Evolutionary conservation across 2,113 vertebrate species (phyloP).

Genomic region (Dendropsophus ebraccatus): DNA sequence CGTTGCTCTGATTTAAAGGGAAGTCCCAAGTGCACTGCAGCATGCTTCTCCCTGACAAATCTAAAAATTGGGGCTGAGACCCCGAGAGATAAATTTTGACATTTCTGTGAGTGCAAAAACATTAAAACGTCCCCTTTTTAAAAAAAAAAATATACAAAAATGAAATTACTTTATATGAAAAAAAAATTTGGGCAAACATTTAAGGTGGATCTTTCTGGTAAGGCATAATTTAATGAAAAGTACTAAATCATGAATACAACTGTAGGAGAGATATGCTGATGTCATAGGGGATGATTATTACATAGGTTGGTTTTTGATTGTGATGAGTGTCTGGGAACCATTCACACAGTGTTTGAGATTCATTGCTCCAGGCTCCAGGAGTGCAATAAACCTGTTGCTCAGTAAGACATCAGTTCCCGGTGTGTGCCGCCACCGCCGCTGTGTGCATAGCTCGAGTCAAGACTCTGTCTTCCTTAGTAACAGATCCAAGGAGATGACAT

Average conservation of each 20-base stretch:
- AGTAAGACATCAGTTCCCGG: not conserved
- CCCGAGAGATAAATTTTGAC: too few relatives aligned
- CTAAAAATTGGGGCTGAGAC: too few relatives aligned
- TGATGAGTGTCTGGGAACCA: not conserved
- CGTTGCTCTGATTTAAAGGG: too few relatives aligned
- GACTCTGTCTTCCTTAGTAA: conserved; percentile 29
- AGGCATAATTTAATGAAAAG: not conserved
- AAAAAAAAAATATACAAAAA: too few relatives aligned
- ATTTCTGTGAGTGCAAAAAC: too few relatives aligned
- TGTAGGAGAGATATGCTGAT: not conserved
- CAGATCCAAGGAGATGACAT: conserved; percentile 23
- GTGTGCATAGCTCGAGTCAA: not conserved
- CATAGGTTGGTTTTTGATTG: not conserved
- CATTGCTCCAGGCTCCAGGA: not conserved
- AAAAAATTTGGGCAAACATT: too few relatives aligned
- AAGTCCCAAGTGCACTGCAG: too few relatives aligned
- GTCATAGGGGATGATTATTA: not conserved
- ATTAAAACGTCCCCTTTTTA: too few relatives aligned
- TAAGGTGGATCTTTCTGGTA: not conserved
- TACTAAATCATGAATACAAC: not conserved
- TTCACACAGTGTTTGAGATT: not conserved
- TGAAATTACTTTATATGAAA: too few relatives aligned
- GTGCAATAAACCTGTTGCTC: conserved; percentile 5
- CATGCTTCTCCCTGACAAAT: too few relatives aligned
- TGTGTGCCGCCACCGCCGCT: conserved; percentile 4